Evolutionary conservation across 2,888 invertebrate genomes (phyloP), one percentile per base, ranked within the genome.

Genomic region (Acholoe squamosa): DNA sequence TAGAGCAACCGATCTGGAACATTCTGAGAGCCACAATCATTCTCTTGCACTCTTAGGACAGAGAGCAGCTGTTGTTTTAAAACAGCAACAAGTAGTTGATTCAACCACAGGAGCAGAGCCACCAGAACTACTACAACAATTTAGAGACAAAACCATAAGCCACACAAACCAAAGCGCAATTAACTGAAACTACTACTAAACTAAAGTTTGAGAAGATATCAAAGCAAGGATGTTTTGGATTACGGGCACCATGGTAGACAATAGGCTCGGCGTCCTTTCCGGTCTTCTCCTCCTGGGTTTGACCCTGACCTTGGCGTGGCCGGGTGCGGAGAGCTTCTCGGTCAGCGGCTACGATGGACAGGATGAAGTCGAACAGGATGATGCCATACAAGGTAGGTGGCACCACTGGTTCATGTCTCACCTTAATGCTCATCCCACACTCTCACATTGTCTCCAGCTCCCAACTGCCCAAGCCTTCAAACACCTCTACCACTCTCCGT

Each of bases 251-350:
- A 25, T 76, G 76, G 28, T 76, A 25, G 76, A 25, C 10, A 31
- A 25, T 31, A 25, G 25, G 76, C 31, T 31, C 28, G 16, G 76
- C 76, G 3, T 31, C 25, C 76, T 76, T 7, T 25, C 76, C 1
- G 76, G n/a, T 5, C 19, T 28, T 25, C 31, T 76, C 25, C 76
- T 76, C 25, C 76, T 76, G 76, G 25, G 76, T 25, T 31, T 76
- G 76, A 31, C 28, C 76, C 31, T 76, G 76, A 76, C 28, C 76
- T 76, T 76, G 76, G 76, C 31, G 76, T 76, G 76, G 76, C 76
- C 76, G 76, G 76, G 28, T 28, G 76, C 31, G 31, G 76, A 76
- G 31, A 28, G 76, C 76, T 76, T 76, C 31, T 76, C 76, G 16
- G 76, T 76, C 0, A 76, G 76, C 76, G 76, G 76, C 76, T 76